Conservation (phyloP, 2,797 vertebrate species). For the Coreius guichenoti region DNA sequence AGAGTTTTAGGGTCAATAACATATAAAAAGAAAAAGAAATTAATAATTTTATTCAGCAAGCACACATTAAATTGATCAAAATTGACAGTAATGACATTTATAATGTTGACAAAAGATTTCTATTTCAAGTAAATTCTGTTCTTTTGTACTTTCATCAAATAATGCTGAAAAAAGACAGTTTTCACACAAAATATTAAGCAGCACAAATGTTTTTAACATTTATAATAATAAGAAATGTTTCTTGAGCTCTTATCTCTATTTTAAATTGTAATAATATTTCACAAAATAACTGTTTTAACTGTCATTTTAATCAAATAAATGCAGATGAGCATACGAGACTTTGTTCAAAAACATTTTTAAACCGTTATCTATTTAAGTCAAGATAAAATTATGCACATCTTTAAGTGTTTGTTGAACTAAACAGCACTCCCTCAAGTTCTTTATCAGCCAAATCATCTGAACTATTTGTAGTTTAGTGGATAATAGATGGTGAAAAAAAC, state of each 20-base stretch:
- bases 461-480: constrained; percentile 10
- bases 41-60: background rate
- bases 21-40: background rate
- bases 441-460: background rate
- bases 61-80: background rate
- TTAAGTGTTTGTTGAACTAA: constrained; percentile 10
- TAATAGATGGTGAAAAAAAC: constrained; percentile 22
- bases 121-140: background rate
- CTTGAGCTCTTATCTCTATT: background rate
- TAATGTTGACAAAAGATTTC: background rate
- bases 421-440: background rate
- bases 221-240: background rate
- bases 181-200: background rate
- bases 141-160: background rate
- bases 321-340: background rate
- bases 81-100: background rate
- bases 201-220: background rate
- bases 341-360: background rate
- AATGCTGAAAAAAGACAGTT: background rate
- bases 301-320: background rate
- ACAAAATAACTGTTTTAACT: background rate
- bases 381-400: background rate
- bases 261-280: background rate
- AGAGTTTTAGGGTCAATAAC: background rate
- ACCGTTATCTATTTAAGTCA: background rate